A percentile compares a stretch with the other conserved stretches of the same genome.
Evolutionary conservation across 2,113 vertebrate genomes (phyloP).

Genomic region (Istiophorus platypterus): DNA sequence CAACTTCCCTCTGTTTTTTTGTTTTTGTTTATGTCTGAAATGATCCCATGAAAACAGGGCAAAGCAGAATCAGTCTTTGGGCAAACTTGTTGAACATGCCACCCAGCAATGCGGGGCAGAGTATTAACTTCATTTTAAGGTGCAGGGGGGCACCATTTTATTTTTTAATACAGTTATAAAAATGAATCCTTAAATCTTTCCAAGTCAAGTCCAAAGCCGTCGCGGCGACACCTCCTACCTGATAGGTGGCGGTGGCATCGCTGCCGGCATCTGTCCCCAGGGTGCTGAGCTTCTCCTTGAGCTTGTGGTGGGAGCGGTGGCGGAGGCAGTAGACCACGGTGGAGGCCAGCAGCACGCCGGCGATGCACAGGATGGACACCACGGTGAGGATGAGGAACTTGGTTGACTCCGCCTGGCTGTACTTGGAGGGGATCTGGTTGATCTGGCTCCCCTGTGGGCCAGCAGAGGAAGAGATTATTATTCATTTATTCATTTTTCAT

Average conservation of each 20-base stretch:
- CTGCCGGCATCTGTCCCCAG: conserved; percentile 83
- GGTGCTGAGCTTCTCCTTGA: conserved; percentile 92
- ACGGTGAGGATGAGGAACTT: conserved; percentile 94
- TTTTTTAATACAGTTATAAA: no score
- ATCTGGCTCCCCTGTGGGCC: conserved; percentile 86
- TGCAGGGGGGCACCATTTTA: no score
- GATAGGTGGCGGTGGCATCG: conserved; percentile 91
- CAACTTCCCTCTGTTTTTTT: no score
- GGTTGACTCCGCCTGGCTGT: conserved; percentile 90
- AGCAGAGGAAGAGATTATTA: conserved; percentile 8
- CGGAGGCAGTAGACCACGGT: conserved; percentile 91
- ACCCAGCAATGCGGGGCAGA: no score
- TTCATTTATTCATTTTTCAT: no score
- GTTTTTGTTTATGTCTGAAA: no score
- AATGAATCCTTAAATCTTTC: background rate
- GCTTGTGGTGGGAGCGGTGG: conserved; percentile 90
- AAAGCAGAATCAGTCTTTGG: no score
- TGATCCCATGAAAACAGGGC: no score
- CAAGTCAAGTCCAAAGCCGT: background rate
- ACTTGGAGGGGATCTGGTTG: conserved; percentile 86
- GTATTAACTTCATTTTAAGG: no score
- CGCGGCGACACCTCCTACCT: conserved; percentile 84
- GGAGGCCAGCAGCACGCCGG: conserved; percentile 91
- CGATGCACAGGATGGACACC: conserved; percentile 91
- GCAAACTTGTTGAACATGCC: no score